Conservation (phyloP, 2,113 vertebrate species). For the Corvus moneduloides region DNA sequence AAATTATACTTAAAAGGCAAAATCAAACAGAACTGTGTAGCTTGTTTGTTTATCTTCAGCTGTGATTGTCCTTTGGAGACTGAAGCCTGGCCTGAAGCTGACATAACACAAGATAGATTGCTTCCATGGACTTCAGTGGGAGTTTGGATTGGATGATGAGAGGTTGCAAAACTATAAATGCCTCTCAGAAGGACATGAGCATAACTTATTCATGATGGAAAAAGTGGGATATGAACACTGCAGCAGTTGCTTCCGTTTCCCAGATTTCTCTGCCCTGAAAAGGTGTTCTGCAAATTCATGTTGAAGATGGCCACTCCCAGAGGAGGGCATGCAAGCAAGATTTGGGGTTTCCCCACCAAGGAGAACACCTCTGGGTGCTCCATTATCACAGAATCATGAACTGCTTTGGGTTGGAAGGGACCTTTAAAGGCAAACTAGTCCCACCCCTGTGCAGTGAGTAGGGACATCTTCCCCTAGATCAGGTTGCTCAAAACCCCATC, state of each 20-base stretch:
- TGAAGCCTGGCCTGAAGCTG: neutral
- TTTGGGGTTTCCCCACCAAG: neutral
- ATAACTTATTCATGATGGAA: neutral
- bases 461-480: no score
- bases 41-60: constrained; percentile 48
- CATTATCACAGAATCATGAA: neutral
- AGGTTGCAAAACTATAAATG: neutral
- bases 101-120: neutral
- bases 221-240: neutral
- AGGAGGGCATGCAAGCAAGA: neutral
- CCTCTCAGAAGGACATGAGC: neutral
- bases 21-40: neutral
- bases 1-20: constrained; percentile 44
- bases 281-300: accelerated
- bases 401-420: neutral
- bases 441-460: neutral
- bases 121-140: neutral
- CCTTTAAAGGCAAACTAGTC: neutral
- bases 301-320: neutral
- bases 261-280: neutral
- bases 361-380: neutral
- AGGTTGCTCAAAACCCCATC: neutral
- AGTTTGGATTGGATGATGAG: neutral
- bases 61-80: constrained; percentile 37
- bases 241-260: accelerated